Evolutionary conservation across 1,140 invertebrate genomes (phyloP), one percentile per base, ranked within the genome.

Genomic region (Drosophila murphyi): DNA sequence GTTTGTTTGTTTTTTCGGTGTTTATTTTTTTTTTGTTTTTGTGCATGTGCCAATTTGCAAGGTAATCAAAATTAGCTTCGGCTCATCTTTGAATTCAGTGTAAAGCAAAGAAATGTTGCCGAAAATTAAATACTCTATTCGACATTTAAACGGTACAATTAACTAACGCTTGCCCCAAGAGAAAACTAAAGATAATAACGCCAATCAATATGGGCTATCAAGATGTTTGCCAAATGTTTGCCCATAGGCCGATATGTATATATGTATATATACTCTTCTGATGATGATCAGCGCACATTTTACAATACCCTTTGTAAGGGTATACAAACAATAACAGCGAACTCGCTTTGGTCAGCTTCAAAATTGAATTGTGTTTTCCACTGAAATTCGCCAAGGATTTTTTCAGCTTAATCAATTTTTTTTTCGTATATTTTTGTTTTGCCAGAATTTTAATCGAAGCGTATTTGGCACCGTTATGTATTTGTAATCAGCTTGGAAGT

Each of bases 351-450:
- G 8, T 69, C 37, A 68, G 64, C 64, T 28, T 20, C 51, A 60
- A 63, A 28, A 20, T 57, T 3, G 34, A 57, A 62, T 35, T 70
- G 57, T 45, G 12, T 39, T 51, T 69, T 74, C 45, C 10, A 41
- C n/a, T 28, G 41, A 70, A 74, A 37, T 57, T 32, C 41, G 50
- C 71, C 71, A 73, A 73, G 56, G 64, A 68, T n/a, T 43, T 43
- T 43, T 7, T 3, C 7, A 39, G 37, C 37, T 39, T 0, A 39
- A 34, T 5, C 5, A 34, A 34, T 34, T 4, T 34, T 34, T 34
- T 34, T 34, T 34, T 34, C 5, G 34, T 4, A 34, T 4, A 34
- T 34, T 34, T 39, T 8, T 10, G 37, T 10, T 39, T 39, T 39
- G 37, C 7, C 37, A 10, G 20, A 20, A 0, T 20, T 20, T 20